Evolutionary conservation across 2,113 vertebrate genomes (phyloP), one percentile per base, ranked within the genome.

Genomic region (Otis tarda): DNA sequence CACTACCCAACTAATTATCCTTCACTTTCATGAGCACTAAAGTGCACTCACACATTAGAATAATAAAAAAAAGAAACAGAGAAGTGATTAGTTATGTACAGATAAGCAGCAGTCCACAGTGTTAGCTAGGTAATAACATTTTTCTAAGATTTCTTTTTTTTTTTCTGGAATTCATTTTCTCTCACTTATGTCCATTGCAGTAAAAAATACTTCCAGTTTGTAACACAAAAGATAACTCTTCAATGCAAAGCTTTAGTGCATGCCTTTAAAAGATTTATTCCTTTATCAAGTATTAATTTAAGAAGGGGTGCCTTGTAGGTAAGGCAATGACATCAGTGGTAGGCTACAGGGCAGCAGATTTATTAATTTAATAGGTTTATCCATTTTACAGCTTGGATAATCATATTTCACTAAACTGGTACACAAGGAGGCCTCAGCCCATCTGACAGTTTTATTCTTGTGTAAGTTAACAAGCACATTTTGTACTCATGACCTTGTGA

Each of bases 371-470:
- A 90, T 70, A 94, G 87, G 77, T 90, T 91, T 93, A 86, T 94
- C 87, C 96, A 89, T 92, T 95, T 90, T 94, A 87, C 82, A 90
- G 94, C 92, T 96, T 75, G 80, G 87, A 96, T 96, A 94, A 97
- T 97, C 95, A 94, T 97, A 97, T 97, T 97, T 96, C 96, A 97
- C 81, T 92, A 97, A 97, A 95, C 94, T 87, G 94, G 95, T 96
- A 97, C 85, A 94, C 94, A 97, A 95, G 94, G 80, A 95, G 83
- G 80, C 94, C 94, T 95, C 89, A 93, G 85, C 94, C 87, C 83
- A 95, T 95, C 96, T 97, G 96, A 97, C 96, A 97, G 96, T 93
- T 97, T 97, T 97, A 97, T 96, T 96, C 95, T 94, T 92, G 94
- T 91, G 87, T 57, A 92, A 96, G 95, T 96, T 97, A 97, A 95